These are phyloP conservation scores for Dasysyrphus tricinctus DNA, from an alignment of 2,888 invertebrate species.

Conservation along the genomic window DNA sequence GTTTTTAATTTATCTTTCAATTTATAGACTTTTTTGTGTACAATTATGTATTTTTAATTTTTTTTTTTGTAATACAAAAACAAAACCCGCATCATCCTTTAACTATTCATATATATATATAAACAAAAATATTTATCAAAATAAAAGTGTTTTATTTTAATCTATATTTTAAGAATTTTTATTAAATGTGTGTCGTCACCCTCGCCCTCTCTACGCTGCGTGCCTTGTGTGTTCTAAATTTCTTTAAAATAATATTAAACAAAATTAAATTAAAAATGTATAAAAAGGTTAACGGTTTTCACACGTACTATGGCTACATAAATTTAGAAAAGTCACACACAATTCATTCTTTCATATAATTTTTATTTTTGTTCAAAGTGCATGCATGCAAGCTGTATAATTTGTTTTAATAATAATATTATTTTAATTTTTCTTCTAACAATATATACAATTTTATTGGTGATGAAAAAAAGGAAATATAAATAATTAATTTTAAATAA, in stretches of 20 bases:
- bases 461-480: slow-evolving; percentile 9
- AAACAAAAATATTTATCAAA: slow-evolving; percentile 31
- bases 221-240: slow-evolving; percentile 48
- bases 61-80: slow-evolving; percentile 43
- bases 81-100: slow-evolving; percentile 12
- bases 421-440: slow-evolving; percentile 17
- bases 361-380: slow-evolving; percentile 50
- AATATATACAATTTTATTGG: slow-evolving; percentile 21
- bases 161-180: slow-evolving; percentile 38
- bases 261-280: not conserved
- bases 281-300: slow-evolving; percentile 1
- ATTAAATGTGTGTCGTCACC: slow-evolving; percentile 45
- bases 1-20: slow-evolving; percentile 34
- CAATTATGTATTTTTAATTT: slow-evolving; percentile 66
- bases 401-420: slow-evolving; percentile 42
- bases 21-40: slow-evolving; percentile 67
- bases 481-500: slow-evolving; percentile 33
- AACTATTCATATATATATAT: slow-evolving; percentile 10
- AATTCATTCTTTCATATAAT: not conserved
- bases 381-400: slow-evolving; percentile 65
- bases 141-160: slow-evolving; percentile 32
- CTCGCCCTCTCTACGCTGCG: slow-evolving; percentile 35
- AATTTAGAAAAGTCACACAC: slow-evolving; percentile 22
- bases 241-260: slow-evolving; percentile 29
- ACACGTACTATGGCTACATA: slow-evolving; percentile 21